Conservation (phyloP, 2,797 vertebrate genomes). For the Melanogrammus aeglefinus region DNA sequence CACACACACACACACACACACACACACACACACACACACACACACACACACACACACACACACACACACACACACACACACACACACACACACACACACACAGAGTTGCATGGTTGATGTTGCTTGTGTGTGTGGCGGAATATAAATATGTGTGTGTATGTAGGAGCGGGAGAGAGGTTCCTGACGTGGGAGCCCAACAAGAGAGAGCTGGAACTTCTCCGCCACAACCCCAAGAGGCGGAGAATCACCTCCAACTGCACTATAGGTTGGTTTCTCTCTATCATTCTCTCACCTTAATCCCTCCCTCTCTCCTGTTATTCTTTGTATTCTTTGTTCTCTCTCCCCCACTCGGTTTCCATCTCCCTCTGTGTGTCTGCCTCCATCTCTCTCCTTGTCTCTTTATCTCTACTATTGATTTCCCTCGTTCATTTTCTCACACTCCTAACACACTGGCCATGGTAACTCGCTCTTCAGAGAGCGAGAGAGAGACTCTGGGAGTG, state of each 20-base stretch:
- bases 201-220: conserved; percentile 84
- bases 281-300: not conserved
- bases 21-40: not conserved
- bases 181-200: conserved; percentile 90
- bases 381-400: not conserved
- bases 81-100: no score
- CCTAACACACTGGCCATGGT: not conserved
- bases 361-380: not conserved
- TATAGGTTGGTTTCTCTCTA: conserved; percentile 70
- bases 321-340: not conserved
- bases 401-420: not conserved
- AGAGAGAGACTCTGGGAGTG: not conserved
- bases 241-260: conserved; percentile 90
- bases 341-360: not conserved
- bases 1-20: no score
- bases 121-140: conserved; percentile 2
- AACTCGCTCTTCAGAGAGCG: not conserved
- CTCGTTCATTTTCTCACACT: not conserved
- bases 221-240: conserved; percentile 87
- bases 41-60: not conserved
- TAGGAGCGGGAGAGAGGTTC: conserved; percentile 87
- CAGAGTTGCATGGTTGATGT: no score
- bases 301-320: not conserved
- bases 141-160: not conserved
- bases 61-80: no score